These are phyloP conservation scores for Sciurus vulgaris DNA, from an alignment of 2,797 vertebrate genomes.

Conservation along the genomic window DNA sequence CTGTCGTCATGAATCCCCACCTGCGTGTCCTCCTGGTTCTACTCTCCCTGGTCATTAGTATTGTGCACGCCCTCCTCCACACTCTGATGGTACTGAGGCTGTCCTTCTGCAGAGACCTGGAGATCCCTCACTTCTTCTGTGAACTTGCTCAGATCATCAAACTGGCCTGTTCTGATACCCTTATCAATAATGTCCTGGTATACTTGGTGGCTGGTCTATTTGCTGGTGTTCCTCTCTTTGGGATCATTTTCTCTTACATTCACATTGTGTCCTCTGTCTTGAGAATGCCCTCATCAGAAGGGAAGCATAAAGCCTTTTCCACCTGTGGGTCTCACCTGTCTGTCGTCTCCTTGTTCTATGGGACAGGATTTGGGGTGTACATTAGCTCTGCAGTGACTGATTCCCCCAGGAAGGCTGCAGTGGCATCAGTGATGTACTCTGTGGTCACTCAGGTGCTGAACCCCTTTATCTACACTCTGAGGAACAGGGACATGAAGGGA, in stretches of 20 bases:
- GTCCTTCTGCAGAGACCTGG: too few relatives aligned
- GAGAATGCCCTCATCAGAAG: not conserved
- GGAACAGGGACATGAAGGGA: conserved; percentile 50
- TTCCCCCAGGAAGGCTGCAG: too few relatives aligned
- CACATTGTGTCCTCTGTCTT: not conserved
- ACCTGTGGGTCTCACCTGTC: too few relatives aligned
- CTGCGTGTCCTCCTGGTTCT: too few relatives aligned
- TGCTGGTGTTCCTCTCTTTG: not conserved
- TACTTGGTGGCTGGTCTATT: not conserved
- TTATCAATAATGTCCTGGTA: conserved; percentile 35
- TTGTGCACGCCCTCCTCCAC: not conserved
- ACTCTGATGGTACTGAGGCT: not conserved
- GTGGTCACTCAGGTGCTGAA: not conserved
- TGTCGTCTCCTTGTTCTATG: too few relatives aligned
- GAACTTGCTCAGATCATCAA: too few relatives aligned
- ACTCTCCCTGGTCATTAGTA: not conserved
- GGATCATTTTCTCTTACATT: too few relatives aligned
- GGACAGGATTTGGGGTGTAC: too few relatives aligned
- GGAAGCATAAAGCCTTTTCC: too few relatives aligned
- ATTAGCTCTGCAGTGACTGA: too few relatives aligned
- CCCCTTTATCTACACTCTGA: not conserved
- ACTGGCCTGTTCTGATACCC: not conserved
- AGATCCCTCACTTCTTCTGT: too few relatives aligned
- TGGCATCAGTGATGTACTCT: not conserved
- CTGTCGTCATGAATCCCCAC: not conserved